phyloP scores from a whole-genome alignment of 2,113 vertebrate genomes.

The Periophthalmus modestus region DNA sequence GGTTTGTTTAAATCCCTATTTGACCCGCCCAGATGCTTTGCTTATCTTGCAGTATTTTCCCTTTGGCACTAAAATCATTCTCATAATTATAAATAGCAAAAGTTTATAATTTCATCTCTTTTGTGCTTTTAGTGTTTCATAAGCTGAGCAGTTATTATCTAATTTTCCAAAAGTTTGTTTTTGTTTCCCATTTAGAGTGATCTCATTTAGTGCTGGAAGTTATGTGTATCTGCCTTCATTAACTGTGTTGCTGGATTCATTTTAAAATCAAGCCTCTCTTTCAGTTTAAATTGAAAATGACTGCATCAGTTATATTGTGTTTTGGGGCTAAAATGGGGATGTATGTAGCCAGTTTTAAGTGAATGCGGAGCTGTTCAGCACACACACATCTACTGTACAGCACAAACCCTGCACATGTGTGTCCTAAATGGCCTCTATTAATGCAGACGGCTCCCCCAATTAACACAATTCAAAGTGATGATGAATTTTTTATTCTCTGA shows the following conservation, averaged over 20 bases:
- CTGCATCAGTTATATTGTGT: slow-evolving; percentile 5
- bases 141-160: slow-evolving; percentile 17
- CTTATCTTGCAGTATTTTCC: slow-evolving; percentile 24
- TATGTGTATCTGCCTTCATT: slow-evolving; percentile 17
- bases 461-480: slow-evolving; percentile 87
- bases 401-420: slow-evolving; percentile 7
- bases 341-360: slow-evolving; percentile 31
- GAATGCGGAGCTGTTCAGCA: slow-evolving; percentile 25
- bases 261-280: slow-evolving; percentile 8
- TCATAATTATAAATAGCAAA: slow-evolving; percentile 40
- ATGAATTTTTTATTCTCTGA: slow-evolving; percentile 91
- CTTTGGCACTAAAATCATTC: slow-evolving; percentile 18
- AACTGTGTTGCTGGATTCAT: slow-evolving; percentile 19
- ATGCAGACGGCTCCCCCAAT: slow-evolving; percentile 87
- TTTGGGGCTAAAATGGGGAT: slow-evolving; percentile 49
- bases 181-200: slow-evolving; percentile 18
- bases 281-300: slow-evolving; percentile 16
- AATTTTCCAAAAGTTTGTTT: slow-evolving; percentile 26
- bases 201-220: slow-evolving; percentile 9
- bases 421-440: slow-evolving; percentile 84
- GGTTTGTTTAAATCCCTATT: slow-evolving; percentile 16
- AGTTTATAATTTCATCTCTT: slow-evolving; percentile 30
- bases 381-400: background rate
- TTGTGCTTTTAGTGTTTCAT: background rate
- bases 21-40: slow-evolving; percentile 10